Evolutionary conservation across 2,888 invertebrate species (phyloP), one percentile per base, ranked within the genome.

Genomic region (Epirrhoe tristata): DNA sequence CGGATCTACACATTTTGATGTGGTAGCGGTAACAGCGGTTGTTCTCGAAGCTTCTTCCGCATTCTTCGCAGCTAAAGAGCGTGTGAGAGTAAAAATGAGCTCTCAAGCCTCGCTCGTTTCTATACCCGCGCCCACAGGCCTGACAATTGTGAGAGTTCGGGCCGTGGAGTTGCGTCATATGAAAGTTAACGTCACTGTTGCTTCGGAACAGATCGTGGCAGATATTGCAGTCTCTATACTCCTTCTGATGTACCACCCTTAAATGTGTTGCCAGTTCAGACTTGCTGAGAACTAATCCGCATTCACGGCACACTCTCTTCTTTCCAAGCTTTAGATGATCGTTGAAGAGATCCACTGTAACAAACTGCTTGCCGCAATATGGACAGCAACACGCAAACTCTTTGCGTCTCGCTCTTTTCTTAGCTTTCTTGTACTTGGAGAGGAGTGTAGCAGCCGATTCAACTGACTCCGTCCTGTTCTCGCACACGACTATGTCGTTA

Each of bases 11-110:
- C 2, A 69, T 74, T 4, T 75, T 79, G 6, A 77, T 79, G 64
- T 92, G 92, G 63, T 90, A 76, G 14, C 81, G 82, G 51, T 75
- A 86, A 55, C 93, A 93, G 61, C 86, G 84, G 0, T 83, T 78
- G 57, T 89, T 92, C 3, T 91, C 89, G 63, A 84, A 91, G 63
- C 80, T 84, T 1, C 59, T 58, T 0, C 81, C 84, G 71, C 92
- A 92, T 0, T 77, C 74, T 0, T 69, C 56, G 66, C 93, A 93
- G 52, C 83, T 78, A 70, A 90, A 88, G 0, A 90, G 67, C 0
- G 85, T 81, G 67, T 92, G 93, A 0, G 83, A 73, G 63, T 85
- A 86, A 64, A 74, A 73, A 58, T 93, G 93, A 0, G 90, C 84
- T 39, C 83, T 73, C 0, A 93, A 60, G 0, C 86, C 88, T 55